Percentiles rank a stretch among this genome's conserved stretches.
These are phyloP conservation scores for Oreochromis grahami DNA, from an alignment of 2,797 vertebrate species.

Conservation along the genomic window DNA sequence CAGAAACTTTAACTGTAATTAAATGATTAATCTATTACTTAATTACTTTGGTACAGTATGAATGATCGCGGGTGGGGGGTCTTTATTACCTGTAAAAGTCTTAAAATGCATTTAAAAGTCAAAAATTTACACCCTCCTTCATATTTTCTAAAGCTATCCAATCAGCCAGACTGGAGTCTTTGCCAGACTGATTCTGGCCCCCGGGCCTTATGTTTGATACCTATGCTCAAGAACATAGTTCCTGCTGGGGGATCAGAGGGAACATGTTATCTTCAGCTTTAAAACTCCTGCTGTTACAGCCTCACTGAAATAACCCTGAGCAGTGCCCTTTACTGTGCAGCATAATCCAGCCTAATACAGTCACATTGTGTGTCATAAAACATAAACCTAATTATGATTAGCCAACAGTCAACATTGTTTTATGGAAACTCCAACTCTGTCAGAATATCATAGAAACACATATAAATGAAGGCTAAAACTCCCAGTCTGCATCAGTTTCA, in stretches of 20 bases:
- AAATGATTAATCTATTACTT: background rate
- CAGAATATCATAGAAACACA: fast-evolving
- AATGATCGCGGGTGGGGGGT: background rate
- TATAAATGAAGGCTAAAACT: background rate
- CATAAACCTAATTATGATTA: background rate
- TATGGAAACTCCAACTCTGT: background rate
- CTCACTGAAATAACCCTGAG: background rate
- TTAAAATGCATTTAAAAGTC: background rate
- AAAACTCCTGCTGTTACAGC: background rate
- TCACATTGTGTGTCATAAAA: fast-evolving
- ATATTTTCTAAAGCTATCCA: background rate
- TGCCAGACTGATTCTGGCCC: background rate
- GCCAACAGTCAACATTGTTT: background rate
- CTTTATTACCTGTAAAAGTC: background rate
- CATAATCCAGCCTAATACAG: background rate
- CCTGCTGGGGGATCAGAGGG: background rate
- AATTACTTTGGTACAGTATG: background rate
- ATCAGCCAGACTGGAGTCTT: fast-evolving
- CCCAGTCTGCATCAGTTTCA: background rate
- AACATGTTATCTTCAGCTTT: background rate
- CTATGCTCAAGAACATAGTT: background rate
- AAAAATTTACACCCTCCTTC: background rate
- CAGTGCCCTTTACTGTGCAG: background rate
- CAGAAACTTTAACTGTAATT: background rate
- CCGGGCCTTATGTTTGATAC: background rate